Base-by-base conservation (phyloP, 2,797 vertebrate species). In the Lepilemur ruficaudatus region DNA sequence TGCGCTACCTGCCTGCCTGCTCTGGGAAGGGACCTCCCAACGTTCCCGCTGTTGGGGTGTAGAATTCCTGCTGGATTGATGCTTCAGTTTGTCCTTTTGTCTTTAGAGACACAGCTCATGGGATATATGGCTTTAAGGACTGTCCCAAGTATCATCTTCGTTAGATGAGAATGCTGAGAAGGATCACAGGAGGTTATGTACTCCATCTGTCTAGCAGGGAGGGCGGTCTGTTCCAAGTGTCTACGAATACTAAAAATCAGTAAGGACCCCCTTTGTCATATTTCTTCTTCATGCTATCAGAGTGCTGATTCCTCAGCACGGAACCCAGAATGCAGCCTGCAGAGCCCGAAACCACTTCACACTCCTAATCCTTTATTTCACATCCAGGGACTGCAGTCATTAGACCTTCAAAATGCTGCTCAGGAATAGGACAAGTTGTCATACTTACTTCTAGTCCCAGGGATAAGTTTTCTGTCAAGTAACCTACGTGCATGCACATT, bases 401-500 rank as follows among this genome's bases (percentile, higher is more conserved):
- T 4, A 48, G 84, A 75, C 73, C 67, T 92, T 85, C 43, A 63
- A 41, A 65, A 63, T 8, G 32, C 1, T 20, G 20, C 69, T 6
- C n/a, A 73, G 15, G 59, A 50, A 59, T 69, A 91, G 69, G 81
- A 72, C 50, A 9, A 59, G 50, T 7, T 79, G 28, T 76, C 1
- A 30, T 72, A 41, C 86, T 97, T 93, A 46, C 88, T 97, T 93
- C 50, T 89, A 25, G 57, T 43, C 55, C 30, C n/a, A 28, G 61
- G 93, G 79, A 57, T n/a, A 61, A 59, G 69, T 75, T 94, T 93
- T 85, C 73, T 79, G 65, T 90, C 7, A 1, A 41, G 67, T 30
- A 90, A 14, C 20, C 32, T 92, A 76, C 89, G 61, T 65, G 88
- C 59, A 0, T 23, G 1, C 78, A 15, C 1, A 11, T 48, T 76